These are phyloP conservation scores for Lepilemur ruficaudatus DNA, from an alignment of 2,797 vertebrate species.

Conservation along the genomic window DNA sequence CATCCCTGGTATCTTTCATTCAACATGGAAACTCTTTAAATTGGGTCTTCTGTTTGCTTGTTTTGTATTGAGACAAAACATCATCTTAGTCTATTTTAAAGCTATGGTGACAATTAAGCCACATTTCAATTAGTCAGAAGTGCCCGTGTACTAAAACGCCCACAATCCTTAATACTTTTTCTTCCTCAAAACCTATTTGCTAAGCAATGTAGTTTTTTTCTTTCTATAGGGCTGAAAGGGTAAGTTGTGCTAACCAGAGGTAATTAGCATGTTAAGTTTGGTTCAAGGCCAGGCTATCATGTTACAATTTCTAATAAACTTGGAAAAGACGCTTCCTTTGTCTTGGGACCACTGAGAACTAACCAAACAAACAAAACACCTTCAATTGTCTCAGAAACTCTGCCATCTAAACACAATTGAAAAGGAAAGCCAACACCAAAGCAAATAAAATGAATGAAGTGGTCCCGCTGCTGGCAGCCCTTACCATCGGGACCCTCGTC, in stretches of 20 bases:
- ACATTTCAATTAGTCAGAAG: constrained; percentile 12
- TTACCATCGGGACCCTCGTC: constrained; percentile 61
- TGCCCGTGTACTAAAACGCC: background rate
- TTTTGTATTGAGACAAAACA: constrained; percentile 35
- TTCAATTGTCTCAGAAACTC: constrained; percentile 22
- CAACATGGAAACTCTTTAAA: constrained; percentile 19
- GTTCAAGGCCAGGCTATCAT: background rate
- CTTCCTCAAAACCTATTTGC: constrained; percentile 1
- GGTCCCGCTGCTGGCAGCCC: constrained; percentile 2
- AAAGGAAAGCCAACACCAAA: constrained; percentile 6
- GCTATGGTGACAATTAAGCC: background rate
- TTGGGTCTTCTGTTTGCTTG: background rate
- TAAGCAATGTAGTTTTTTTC: background rate
- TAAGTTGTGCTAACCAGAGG: constrained; percentile 24
- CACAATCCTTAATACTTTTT: background rate
- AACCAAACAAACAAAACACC: constrained; percentile 27
- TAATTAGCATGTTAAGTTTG: constrained; percentile 46
- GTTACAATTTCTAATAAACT: constrained; percentile 57
- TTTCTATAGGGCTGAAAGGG: background rate
- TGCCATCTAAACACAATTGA: background rate
- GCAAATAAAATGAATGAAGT: background rate
- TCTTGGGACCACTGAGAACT: constrained; percentile 32
- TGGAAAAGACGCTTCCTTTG: constrained; percentile 43
- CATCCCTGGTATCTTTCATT: background rate
- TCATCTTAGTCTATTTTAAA: constrained; percentile 11